Evolutionary conservation across 1,140 invertebrate species (phyloP).

Genomic region (Macrobrachium rosenbergii): DNA sequence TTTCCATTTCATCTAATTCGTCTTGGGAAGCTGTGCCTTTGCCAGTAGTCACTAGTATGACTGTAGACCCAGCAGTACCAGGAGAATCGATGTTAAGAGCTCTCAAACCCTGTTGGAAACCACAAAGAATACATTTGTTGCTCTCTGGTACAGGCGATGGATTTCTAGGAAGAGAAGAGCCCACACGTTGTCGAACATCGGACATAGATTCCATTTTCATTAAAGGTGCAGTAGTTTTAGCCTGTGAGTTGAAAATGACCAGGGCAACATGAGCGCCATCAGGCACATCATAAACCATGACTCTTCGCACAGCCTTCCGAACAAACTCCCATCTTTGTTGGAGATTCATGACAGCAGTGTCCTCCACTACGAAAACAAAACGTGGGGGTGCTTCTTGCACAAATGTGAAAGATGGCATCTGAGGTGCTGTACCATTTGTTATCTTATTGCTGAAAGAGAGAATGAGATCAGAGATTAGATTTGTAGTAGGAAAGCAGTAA

Average conservation of each 20-base stretch:
- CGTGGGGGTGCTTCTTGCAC: conserved; percentile 52
- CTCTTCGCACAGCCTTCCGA: conserved; percentile 51
- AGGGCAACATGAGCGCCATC: conserved; percentile 49
- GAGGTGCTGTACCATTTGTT: conserved; percentile 32
- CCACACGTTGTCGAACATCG: not conserved
- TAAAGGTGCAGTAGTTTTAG: conserved; percentile 45
- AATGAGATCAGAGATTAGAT: not conserved
- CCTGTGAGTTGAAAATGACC: conserved; percentile 56
- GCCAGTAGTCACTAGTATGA: conserved; percentile 1
- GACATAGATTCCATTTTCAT: conserved; percentile 42
- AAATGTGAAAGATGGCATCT: conserved; percentile 28
- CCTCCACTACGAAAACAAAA: conserved; percentile 53
- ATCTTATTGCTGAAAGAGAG: not conserved
- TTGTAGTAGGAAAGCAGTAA: no score
- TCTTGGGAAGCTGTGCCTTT: not conserved
- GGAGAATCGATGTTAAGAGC: not conserved
- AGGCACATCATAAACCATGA: conserved; percentile 57
- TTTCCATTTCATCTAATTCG: conserved; percentile 6
- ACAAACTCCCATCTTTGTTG: conserved; percentile 59
- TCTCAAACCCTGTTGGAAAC: not conserved
- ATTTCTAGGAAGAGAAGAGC: not conserved
- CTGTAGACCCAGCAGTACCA: not conserved
- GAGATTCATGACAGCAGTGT: conserved; percentile 59
- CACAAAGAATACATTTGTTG: conserved; percentile 1
- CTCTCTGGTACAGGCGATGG: conserved; percentile 10